These are phyloP conservation scores for Gavialis gangeticus DNA, from an alignment of 2,113 vertebrate species.

Conservation along the genomic window DNA sequence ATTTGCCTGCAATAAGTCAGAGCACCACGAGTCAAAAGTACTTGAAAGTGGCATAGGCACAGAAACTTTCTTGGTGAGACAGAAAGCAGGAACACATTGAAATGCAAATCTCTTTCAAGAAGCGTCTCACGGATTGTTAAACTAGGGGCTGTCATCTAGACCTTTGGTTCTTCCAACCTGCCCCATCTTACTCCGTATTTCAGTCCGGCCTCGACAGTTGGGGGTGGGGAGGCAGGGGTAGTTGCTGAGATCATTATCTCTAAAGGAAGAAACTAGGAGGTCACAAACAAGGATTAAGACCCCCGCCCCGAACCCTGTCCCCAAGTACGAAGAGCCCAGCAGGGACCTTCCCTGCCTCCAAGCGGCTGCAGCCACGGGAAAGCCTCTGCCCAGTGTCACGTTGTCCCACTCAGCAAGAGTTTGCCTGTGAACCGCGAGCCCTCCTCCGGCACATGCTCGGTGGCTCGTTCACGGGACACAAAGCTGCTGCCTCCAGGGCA, in stretches of 20 bases:
- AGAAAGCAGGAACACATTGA: neutral
- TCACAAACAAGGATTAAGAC: slow-evolving; percentile 23
- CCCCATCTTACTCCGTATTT: neutral
- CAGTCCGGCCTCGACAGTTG: neutral
- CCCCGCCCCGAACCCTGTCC: neutral
- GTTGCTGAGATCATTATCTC: neutral
- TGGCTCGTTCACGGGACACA: neutral
- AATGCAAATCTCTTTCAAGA: neutral
- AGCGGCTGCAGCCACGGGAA: neutral
- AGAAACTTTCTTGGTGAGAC: slow-evolving; percentile 42
- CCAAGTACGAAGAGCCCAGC: neutral
- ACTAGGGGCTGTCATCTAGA: accelerated
- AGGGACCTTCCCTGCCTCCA: neutral
- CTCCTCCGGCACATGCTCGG: neutral
- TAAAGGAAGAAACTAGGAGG: slow-evolving; percentile 40
- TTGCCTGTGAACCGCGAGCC: slow-evolving; percentile 2
- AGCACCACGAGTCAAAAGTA: neutral
- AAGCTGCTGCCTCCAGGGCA: neutral
- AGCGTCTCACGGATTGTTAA: neutral
- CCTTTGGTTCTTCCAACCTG: neutral
- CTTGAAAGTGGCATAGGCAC: neutral
- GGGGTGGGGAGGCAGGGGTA: too few relatives aligned
- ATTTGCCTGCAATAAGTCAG: neutral
- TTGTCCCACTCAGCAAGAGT: slow-evolving; percentile 50
- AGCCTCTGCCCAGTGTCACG: neutral